phyloP scores from a whole-genome alignment of 2,888 invertebrate genomes.

The Rhingia rostrata region DNA sequence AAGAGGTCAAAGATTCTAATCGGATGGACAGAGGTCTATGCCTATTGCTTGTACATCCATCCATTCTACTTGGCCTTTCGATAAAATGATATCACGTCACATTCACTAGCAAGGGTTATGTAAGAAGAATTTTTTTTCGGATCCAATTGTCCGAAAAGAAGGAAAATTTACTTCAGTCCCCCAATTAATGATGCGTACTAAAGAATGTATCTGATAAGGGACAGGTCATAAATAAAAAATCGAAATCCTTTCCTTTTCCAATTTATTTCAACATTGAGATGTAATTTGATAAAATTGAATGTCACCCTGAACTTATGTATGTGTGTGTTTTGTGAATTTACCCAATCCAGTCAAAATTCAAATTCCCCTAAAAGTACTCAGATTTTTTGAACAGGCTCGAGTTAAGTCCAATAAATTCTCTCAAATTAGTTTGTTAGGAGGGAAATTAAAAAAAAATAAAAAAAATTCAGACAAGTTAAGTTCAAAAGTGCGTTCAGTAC shows the following conservation, averaged over 20 bases:
- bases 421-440: slow-evolving; percentile 25
- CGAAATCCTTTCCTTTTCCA: not conserved
- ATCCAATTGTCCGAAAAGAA: slow-evolving; percentile 11
- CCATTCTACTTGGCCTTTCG: not conserved
- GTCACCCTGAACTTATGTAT: not conserved
- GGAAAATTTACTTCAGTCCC: slow-evolving; percentile 6
- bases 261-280: slow-evolving; percentile 6
- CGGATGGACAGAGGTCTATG: not conserved
- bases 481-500: slow-evolving; percentile 2
- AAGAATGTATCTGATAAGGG: slow-evolving; percentile 7
- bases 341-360: not conserved
- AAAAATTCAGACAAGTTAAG: slow-evolving; percentile 22
- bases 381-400: too few relatives aligned
- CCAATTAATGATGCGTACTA: slow-evolving; percentile 9
- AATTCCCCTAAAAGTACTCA: not conserved
- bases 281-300: not conserved
- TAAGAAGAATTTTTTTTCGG: not conserved
- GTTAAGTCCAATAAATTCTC: not conserved
- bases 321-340: not conserved
- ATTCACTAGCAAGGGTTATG: slow-evolving; percentile 1
- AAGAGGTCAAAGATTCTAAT: not conserved
- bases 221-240: not conserved
- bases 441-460: slow-evolving; percentile 2
- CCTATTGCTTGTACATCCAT: not conserved
- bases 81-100: not conserved